Evolutionary conservation across 1,140 invertebrate genomes (phyloP), one percentile per base, ranked within the genome.

Genomic region (Portunus trituberculatus): DNA sequence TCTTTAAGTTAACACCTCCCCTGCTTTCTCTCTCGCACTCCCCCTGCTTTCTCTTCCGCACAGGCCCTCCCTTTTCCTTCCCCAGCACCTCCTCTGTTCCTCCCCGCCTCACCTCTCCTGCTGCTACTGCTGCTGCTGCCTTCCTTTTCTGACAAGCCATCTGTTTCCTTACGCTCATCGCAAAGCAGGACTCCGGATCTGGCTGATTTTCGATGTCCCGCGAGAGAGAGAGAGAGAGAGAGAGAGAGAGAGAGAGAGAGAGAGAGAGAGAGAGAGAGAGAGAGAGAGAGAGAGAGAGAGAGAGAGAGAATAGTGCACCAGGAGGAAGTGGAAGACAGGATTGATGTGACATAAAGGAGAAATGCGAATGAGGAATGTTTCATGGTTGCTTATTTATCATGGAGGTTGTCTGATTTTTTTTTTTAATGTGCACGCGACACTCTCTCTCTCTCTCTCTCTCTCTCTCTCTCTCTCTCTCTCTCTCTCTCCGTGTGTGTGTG

Each of bases 181-280:
- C 52, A 59, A 59, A 59, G 52, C 12, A 59, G 52, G 52, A 59
- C 39, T 59, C 52, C 12, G 16, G 52, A 59, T 14, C 39, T 6
- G 39, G 39, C 39, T 39, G 39, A 39, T 39, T 39, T 39, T 39
- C 39, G 39, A 39, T 39, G 39, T 6, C 39, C 39, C 10, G 52
- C 3, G 52, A 59, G 52, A 76, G n/a, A n/a, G n/a, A n/a, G n/a
- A 76, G 20, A n/a, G 20, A n/a, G 20, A n/a, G 20, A n/a, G 67
- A 20, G 20, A n/a, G 25, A 20, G 25, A 20, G 6, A n/a, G 6
- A n/a, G 67, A n/a, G 67, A n/a, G n/a, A 76, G 67, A n/a, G n/a
- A n/a, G 67, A 76, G 67, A n/a, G n/a, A 59, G 67, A 76, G 67
- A n/a, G n/a, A 76, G 67, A n/a, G 67, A 59, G 67, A 76, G n/a